phyloP scores from a whole-genome alignment of 2,888 invertebrate species.

The Drosophila nr. medialis region DNA sequence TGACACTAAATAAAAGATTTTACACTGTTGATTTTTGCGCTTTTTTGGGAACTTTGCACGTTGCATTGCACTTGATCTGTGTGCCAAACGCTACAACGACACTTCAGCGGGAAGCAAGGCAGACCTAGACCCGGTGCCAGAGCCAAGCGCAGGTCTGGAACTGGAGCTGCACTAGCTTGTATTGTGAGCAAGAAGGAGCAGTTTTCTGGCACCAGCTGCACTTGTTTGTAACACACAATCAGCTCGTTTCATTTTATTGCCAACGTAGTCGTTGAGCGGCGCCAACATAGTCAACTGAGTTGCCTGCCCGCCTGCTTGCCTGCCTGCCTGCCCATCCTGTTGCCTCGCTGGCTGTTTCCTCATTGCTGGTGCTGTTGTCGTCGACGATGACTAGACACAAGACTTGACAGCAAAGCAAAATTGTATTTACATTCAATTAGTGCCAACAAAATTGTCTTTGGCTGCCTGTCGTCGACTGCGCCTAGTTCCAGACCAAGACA shows the following conservation, averaged over 20 bases:
- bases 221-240: conserved; percentile 77
- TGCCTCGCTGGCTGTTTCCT: conserved; percentile 11
- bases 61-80: conserved; percentile 81
- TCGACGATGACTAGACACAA: conserved; percentile 71
- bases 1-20: conserved; percentile 81
- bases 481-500: conserved; percentile 40
- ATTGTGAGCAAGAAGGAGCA: background rate
- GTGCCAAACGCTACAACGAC: conserved; percentile 80
- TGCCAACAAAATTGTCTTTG: conserved; percentile 81
- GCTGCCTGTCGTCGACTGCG: conserved; percentile 70
- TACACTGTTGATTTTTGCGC: conserved; percentile 80
- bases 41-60: conserved; percentile 77
- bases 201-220: conserved; percentile 55
- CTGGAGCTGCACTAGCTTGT: background rate
- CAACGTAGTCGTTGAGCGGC: conserved; percentile 65
- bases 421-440: conserved; percentile 81
- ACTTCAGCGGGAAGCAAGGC: conserved; percentile 55
- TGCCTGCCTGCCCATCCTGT: background rate
- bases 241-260: conserved; percentile 79
- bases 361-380: conserved; percentile 33
- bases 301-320: conserved; percentile 2
- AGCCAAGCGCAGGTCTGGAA: conserved; percentile 3
- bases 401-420: conserved; percentile 81
- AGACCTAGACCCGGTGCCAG: conserved; percentile 4
- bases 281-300: conserved; percentile 22